Base-by-base conservation (phyloP, 2,888 invertebrate species). In the Ceriagrion tenellum region DNA sequence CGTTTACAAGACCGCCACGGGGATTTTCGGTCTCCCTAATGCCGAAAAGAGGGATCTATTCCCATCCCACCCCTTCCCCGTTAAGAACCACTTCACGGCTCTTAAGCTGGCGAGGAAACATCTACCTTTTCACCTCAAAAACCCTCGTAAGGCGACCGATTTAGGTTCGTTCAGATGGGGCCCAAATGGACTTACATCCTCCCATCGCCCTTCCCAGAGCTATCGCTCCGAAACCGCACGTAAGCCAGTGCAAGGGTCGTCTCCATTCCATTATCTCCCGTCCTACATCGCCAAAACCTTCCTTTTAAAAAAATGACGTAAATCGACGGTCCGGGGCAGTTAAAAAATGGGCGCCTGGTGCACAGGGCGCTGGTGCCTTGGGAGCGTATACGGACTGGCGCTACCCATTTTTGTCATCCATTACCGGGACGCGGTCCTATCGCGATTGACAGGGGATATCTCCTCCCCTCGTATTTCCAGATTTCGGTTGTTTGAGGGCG, bases 41-140 rank as follows among this genome's bases (percentile, higher is more conserved):
- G 69, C 69, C n/a, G 69, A 69, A 69, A 69, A 69, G 69, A 69
- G n/a, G n/a, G 26, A 26, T 23, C 26, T 69, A n/a, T 12, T 12
- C 69, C 26, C 69, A 26, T 26, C n/a, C 69, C 69, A n/a, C 69
- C 26, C 69, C 26, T 8, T 26, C 26, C 10, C 69, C 69, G 30
- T 18, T 6, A 16, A 81, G 81, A 35, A 35, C 35, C 81, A 81
- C 81, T 81, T 81, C 81, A 35, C 8, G n/a, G 81, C 81, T 81
- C 81, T 81, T 81, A 81, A 81, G 81, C 81, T n/a, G 13, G 81
- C 35, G 81, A 81, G 81, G 35, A 81, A 81, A 81, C 81, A 81
- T 81, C 35, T n/a, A 30, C 81, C 26, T 35, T 16, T 81, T 35
- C 81, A 30, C 81, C 26, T 26, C 81, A 30, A 16, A 35, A 35